Evolutionary conservation across 2,888 invertebrate species (phyloP).

Genomic region (Melanargia galathea): DNA sequence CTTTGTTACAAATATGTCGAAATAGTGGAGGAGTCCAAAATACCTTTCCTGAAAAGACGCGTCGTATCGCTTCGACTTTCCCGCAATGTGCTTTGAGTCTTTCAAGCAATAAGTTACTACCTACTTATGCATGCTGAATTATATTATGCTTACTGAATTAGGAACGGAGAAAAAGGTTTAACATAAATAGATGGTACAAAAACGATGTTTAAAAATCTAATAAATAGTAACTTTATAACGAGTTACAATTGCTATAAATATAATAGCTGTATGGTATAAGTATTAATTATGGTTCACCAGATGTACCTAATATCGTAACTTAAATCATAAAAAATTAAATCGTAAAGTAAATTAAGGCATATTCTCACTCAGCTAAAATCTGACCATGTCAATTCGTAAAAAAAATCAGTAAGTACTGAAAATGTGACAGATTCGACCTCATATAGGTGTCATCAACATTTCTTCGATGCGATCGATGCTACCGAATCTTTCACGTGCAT

Average conservation of each 20-base stretch:
- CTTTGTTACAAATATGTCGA: no score
- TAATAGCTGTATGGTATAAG: slow-evolving; percentile 1
- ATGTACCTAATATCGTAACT: slow-evolving; percentile 16
- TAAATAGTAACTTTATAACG: background rate
- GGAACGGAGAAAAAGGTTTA: background rate
- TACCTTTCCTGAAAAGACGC: background rate
- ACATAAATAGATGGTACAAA: slow-evolving; percentile 16
- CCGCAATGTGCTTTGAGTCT: background rate
- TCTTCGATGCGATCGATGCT: no score
- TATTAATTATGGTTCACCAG: slow-evolving; percentile 21
- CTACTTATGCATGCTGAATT: background rate
- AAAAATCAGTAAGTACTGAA: background rate
- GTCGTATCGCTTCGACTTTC: background rate
- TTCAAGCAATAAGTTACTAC: background rate
- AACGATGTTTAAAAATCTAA: background rate
- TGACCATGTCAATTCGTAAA: background rate
- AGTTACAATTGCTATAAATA: background rate
- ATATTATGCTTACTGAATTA: background rate
- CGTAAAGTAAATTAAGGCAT: background rate
- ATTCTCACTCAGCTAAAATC: background rate
- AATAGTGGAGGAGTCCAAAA: no score
- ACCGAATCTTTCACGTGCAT: no score
- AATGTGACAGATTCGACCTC: background rate
- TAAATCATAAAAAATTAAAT: slow-evolving; percentile 2
- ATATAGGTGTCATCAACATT: no score